Evolutionary conservation across 30 jellyfish, hydroid and myxozoan genomes (phyloP), one percentile per base, ranked within the genome.

Genomic region (Mastigias papua): DNA sequence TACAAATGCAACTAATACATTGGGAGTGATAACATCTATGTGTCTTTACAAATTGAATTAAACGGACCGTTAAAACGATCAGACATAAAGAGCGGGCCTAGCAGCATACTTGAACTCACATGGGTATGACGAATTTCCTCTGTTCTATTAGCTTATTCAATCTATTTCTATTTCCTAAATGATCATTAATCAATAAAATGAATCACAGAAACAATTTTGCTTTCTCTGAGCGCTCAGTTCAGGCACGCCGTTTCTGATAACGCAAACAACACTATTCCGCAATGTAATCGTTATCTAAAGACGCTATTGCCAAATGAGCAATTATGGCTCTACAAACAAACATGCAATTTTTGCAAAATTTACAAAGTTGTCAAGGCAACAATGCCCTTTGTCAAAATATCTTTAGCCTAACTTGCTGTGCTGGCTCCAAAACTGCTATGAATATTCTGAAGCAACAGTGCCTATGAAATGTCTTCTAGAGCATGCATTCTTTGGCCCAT

Each of bases 351-450:
- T 54, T 71, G 86, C 23, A 48, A 84, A 30, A 10, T 22, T 46
- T n/a, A 6, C 76, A 63, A 63, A 25, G 74, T 60, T 54, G 87
- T 73, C 84, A 60, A 5, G 51, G 73, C 84, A 73, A 85, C 88
- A 75, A 85, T 48, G 90, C 15, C 51, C 65, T 42, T 49, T 63
- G 64, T 85, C 50, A 23, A 32, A 76, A 62, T 85, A 34, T 80
- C 94, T 68, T 22, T 46, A 46, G 71, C n/a, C 70, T 34, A 42
- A 35, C 94, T 66, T 50, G 86, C 94, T 69, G 92, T 2, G 92
- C 92, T 83, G 94, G 88, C 94, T 85, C 94, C 94, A 85, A 15
- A 63, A 13, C 69, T 67, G 70, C 88, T 63, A 72, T 50, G 69
- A 48, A 66, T 66, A 57, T 75, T 37, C 81, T 25, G 34, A 51